A percentile compares a stretch with the other conserved stretches of the same genome.
These are phyloP conservation scores for Morone chrysops DNA, from an alignment of 2,113 vertebrate genomes.

Conservation along the genomic window DNA sequence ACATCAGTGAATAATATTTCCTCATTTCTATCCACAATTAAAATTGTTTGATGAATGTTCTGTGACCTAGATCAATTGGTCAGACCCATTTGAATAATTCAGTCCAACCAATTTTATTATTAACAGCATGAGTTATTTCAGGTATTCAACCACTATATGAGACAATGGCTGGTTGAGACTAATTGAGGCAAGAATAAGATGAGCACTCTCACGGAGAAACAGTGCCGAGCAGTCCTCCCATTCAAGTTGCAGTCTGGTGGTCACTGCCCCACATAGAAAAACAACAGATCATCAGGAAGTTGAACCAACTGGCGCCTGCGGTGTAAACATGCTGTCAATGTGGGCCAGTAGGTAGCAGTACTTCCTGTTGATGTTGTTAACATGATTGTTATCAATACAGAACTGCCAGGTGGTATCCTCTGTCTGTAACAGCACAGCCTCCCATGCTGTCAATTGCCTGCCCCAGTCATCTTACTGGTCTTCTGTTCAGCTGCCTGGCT, in stretches of 20 bases:
- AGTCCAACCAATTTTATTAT: neutral
- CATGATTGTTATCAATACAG: constrained; percentile 19
- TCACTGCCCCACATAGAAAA: constrained; percentile 21
- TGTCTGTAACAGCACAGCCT: constrained; percentile 11
- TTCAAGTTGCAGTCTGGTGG: constrained; percentile 15
- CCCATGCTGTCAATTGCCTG: neutral
- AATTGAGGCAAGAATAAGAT: neutral
- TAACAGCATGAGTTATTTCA: neutral
- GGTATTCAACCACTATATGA: neutral
- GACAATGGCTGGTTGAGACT: neutral
- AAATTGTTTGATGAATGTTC: neutral
- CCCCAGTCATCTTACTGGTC: neutral
- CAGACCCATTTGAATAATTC: neutral
- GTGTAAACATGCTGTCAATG: constrained; percentile 24
- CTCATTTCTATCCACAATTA: neutral
- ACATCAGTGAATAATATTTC: neutral
- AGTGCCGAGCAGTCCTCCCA: neutral
- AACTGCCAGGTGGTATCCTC: constrained; percentile 21
- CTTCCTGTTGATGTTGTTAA: constrained; percentile 63
- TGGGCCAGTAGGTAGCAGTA: constrained; percentile 46
- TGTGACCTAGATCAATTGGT: neutral
- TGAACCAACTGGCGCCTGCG: constrained; percentile 26
- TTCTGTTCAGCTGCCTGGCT: constrained; percentile 13
- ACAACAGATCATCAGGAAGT: constrained; percentile 55
- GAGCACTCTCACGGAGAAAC: neutral